phyloP scores from a whole-genome alignment of 2,797 vertebrate genomes.

The Protonibea diacanthus region DNA sequence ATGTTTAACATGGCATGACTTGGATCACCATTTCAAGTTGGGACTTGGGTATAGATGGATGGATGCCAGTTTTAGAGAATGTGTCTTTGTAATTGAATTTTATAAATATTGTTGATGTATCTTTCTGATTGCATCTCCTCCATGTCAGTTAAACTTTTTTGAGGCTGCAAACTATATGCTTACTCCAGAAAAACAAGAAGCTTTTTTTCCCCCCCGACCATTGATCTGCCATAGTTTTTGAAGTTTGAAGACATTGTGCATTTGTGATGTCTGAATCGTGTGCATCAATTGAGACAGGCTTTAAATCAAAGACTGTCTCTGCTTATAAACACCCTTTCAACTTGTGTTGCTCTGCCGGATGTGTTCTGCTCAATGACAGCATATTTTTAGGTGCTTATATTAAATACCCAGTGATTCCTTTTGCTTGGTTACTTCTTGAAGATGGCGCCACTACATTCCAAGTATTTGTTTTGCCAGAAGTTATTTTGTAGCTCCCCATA shows the following conservation, averaged over 20 bases:
- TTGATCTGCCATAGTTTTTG: neutral
- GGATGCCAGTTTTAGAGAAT: neutral
- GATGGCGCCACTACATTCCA: neutral
- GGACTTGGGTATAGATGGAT: neutral
- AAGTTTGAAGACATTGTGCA: neutral
- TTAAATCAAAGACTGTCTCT: constrained; percentile 13
- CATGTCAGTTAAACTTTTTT: neutral
- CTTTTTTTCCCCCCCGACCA: neutral
- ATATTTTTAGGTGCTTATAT: neutral
- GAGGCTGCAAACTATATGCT: neutral
- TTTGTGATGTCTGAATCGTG: neutral
- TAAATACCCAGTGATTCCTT: neutral
- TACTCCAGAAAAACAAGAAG: neutral
- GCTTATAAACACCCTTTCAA: constrained; percentile 13
- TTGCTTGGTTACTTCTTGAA: constrained; percentile 1
- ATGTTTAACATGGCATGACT: constrained; percentile 5
- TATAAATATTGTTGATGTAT: neutral
- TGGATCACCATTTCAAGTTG: neutral
- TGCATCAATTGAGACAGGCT: neutral
- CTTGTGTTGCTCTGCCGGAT: neutral
- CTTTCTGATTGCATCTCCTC: neutral
- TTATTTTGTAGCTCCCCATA: constrained; percentile 17
- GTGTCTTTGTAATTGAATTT: constrained; percentile 13
- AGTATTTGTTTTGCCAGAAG: constrained; percentile 29
- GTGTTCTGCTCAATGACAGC: constrained; percentile 8